phyloP scores from a whole-genome alignment of 2,113 vertebrate genomes.

The Oceanodroma tethys region DNA sequence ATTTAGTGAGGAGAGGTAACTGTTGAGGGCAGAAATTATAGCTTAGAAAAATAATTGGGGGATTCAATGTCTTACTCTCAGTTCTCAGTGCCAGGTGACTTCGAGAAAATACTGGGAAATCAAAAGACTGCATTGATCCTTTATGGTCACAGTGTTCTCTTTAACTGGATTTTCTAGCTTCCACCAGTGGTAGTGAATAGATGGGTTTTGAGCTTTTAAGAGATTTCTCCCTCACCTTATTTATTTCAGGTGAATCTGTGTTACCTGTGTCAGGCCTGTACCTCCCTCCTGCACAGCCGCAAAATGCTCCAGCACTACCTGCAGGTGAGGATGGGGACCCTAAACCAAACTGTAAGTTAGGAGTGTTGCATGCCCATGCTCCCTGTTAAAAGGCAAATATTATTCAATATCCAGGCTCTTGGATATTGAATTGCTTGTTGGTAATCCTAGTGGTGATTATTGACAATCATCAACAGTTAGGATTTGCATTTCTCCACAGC shows the following conservation, averaged over 20 bases:
- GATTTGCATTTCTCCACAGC: not conserved
- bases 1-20: not conserved
- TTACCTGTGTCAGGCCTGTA: slow-evolving; percentile 96
- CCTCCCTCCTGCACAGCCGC: slow-evolving; percentile 94
- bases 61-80: not conserved
- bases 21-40: not conserved
- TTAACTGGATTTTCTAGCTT: not conserved
- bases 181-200: not conserved
- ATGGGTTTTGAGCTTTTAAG: not conserved
- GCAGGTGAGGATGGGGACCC: slow-evolving; percentile 77
- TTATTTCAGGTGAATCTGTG: slow-evolving; percentile 90
- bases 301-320: slow-evolving; percentile 98
- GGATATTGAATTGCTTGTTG: not conserved
- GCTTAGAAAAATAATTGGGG: not conserved
- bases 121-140: not conserved
- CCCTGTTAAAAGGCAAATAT: not conserved
- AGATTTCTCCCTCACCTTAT: not conserved
- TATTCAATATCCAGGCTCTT: not conserved
- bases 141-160: not conserved
- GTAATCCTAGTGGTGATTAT: not conserved
- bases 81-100: not conserved
- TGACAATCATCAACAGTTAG: not conserved
- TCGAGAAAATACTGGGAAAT: not conserved
- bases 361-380: not conserved
- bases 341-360: not conserved